phyloP scores from a whole-genome alignment of 2,797 vertebrate genomes.

The Betta splendens region DNA sequence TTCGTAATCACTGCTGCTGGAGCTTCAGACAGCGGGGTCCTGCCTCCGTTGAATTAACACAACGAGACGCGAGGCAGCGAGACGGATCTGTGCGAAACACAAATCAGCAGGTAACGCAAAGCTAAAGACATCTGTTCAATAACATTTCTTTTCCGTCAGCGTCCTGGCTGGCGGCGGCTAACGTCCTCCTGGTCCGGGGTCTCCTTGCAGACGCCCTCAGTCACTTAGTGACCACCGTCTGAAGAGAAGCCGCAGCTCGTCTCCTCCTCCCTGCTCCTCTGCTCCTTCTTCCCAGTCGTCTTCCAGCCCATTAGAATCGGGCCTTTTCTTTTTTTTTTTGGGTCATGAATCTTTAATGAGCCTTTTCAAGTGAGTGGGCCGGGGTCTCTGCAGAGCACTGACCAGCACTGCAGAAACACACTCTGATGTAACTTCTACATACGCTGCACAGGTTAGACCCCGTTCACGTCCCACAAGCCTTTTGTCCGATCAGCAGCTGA shows the following conservation, averaged over 20 bases:
- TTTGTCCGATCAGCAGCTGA: constrained; percentile 13
- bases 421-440: constrained; percentile 87
- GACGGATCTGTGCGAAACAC: neutral
- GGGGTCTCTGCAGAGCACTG: constrained; percentile 83
- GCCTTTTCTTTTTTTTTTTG: constrained; percentile 78
- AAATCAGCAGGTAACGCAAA: constrained; percentile 27
- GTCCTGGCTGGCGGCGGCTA: constrained; percentile 34
- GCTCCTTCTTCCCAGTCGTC: constrained; percentile 16
- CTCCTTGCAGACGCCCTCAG: constrained; percentile 34
- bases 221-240: constrained; percentile 48
- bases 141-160: constrained; percentile 20
- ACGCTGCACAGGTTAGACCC: constrained; percentile 38
- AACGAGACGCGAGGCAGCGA: constrained; percentile 15
- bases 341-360: constrained; percentile 96
- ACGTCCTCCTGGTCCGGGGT: constrained; percentile 29
- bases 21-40: constrained; percentile 28
- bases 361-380: constrained; percentile 91
- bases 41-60: constrained; percentile 28
- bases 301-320: constrained; percentile 79
- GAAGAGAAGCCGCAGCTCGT: constrained; percentile 39
- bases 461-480: constrained; percentile 26
- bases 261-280: constrained; percentile 23
- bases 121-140: constrained; percentile 4
- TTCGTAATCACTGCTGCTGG: constrained; percentile 25
- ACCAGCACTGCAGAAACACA: constrained; percentile 84